Percentiles rank a stretch among this genome's conserved stretches.
These are phyloP conservation scores for Crepidodera aurea DNA, from an alignment of 2,888 invertebrate genomes.

Conservation along the genomic window DNA sequence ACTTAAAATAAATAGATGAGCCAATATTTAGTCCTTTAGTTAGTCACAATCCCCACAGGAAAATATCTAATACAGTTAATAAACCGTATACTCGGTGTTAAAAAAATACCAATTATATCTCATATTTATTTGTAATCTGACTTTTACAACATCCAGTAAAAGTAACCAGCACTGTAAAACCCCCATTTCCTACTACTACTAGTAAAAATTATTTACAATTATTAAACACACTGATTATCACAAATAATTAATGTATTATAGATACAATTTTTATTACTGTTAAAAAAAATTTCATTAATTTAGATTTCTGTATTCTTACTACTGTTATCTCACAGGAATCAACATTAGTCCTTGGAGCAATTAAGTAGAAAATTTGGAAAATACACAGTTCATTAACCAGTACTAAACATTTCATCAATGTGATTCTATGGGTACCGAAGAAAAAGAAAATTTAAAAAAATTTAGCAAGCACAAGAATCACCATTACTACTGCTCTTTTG, in stretches of 20 bases:
- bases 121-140: too few relatives aligned
- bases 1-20: slow-evolving; percentile 12
- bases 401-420: slow-evolving; percentile 16
- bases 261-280: neutral
- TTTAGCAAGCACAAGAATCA: slow-evolving; percentile 59
- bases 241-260: slow-evolving; percentile 9
- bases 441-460: slow-evolving; percentile 13
- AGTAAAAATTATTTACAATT: slow-evolving; percentile 6
- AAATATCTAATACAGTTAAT: slow-evolving; percentile 11
- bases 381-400: slow-evolving; percentile 17
- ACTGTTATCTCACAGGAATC: too few relatives aligned
- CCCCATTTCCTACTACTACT: slow-evolving; percentile 9
- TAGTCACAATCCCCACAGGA: slow-evolving; percentile 1
- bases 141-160: too few relatives aligned
- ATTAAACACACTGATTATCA: slow-evolving; percentile 13
- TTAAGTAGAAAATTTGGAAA: slow-evolving; percentile 2
- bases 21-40: slow-evolving; percentile 10
- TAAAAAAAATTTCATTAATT: too few relatives aligned
- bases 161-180: neutral
- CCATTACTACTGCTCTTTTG: slow-evolving; percentile 77
- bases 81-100: neutral
- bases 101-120: neutral
- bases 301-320: too few relatives aligned
- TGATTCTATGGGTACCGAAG: slow-evolving; percentile 8
- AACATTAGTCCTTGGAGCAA: too few relatives aligned